phyloP scores from a whole-genome alignment of 1,140 invertebrate genomes.

The Leptoteleia sp. region DNA sequence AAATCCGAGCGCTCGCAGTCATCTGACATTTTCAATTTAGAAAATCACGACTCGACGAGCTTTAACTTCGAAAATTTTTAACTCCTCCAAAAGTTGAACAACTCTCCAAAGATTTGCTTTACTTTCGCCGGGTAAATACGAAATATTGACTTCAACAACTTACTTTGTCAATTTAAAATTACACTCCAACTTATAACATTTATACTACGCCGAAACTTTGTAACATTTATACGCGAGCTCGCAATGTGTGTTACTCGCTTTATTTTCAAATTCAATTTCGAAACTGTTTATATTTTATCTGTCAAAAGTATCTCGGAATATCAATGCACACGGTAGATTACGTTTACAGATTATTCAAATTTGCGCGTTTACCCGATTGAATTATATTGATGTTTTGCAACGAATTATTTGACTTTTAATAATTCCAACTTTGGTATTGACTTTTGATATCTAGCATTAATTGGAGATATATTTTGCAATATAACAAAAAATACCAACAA shows the following conservation, averaged over 20 bases:
- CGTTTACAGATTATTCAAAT: too few species aligned
- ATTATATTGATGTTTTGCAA: too few species aligned
- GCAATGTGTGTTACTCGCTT: slow-evolving; percentile 7
- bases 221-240: slow-evolving; percentile 14
- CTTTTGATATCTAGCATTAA: too few species aligned
- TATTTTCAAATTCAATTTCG: slow-evolving; percentile 28
- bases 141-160: slow-evolving; percentile 53
- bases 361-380: too few species aligned
- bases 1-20: slow-evolving; percentile 8
- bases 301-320: not conserved
- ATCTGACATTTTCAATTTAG: slow-evolving; percentile 36
- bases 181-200: slow-evolving; percentile 34
- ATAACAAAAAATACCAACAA: too few species aligned
- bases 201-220: slow-evolving; percentile 32
- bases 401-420: too few species aligned
- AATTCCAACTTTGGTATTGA: too few species aligned
- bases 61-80: slow-evolving; percentile 39
- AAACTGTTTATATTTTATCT: slow-evolving; percentile 6
- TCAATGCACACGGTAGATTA: not conserved
- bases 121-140: slow-evolving; percentile 37
- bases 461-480: too few species aligned
- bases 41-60: slow-evolving; percentile 41
- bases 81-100: slow-evolving; percentile 38
- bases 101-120: slow-evolving; percentile 34
- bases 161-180: slow-evolving; percentile 58